Conservation (phyloP, 2,797 vertebrate genomes). For the Gouania willdenowi region DNA sequence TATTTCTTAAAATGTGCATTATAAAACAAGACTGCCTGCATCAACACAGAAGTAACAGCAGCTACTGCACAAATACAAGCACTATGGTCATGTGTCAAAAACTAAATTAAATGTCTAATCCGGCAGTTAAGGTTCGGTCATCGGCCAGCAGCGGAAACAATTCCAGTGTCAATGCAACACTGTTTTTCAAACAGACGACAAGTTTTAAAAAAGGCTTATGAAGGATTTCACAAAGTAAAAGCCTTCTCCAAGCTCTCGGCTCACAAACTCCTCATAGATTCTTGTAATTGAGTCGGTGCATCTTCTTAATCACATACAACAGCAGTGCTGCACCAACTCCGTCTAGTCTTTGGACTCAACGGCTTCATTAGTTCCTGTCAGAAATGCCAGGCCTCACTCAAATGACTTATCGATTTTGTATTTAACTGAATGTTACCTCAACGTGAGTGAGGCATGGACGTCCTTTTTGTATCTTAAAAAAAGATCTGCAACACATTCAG, state of each 20-base stretch:
- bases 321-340: slow-evolving; percentile 15
- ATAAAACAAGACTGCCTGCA: too few species aligned
- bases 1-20: too few species aligned
- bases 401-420: slow-evolving; percentile 64
- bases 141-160: too few species aligned
- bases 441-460: slow-evolving; percentile 37
- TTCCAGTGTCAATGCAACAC: too few species aligned
- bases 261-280: slow-evolving; percentile 14
- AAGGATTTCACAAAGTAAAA: not conserved
- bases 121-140: too few species aligned
- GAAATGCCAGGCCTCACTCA: slow-evolving; percentile 34
- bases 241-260: not conserved
- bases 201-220: not conserved
- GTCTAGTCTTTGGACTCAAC: slow-evolving; percentile 45
- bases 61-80: too few species aligned
- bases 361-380: slow-evolving; percentile 61
- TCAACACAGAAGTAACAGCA: too few species aligned
- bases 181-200: too few species aligned
- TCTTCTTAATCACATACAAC: slow-evolving; percentile 50
- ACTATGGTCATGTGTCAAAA: too few species aligned
- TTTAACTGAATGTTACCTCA: slow-evolving; percentile 62
- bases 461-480: slow-evolving; percentile 56
- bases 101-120: too few species aligned
- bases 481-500: slow-evolving; percentile 29
- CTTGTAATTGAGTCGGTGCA: slow-evolving; percentile 39